These are phyloP conservation scores for Helicolenus hilgendorfi DNA, from an alignment of 2,797 vertebrate species.

Conservation along the genomic window DNA sequence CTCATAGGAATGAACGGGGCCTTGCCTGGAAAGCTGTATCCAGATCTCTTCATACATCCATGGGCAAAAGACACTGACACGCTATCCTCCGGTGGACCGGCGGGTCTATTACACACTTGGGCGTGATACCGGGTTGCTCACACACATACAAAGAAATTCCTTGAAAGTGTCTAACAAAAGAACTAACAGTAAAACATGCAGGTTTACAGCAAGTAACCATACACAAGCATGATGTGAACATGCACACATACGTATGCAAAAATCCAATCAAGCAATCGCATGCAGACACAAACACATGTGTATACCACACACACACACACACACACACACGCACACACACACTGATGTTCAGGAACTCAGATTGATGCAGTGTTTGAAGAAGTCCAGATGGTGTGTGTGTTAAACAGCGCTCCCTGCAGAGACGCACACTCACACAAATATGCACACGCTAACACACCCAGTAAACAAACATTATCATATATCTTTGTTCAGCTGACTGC, in stretches of 20 bases:
- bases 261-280: constrained; percentile 7
- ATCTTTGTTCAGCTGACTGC: constrained; percentile 74
- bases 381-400: constrained; percentile 81
- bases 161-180: background rate
- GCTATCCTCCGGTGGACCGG: no score
- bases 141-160: background rate
- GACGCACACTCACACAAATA: constrained; percentile 55
- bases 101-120: no score
- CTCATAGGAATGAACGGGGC: no score
- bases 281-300: background rate
- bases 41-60: no score
- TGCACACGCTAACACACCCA: constrained; percentile 48
- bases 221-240: background rate
- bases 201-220: background rate
- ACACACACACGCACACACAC: constrained; percentile 15
- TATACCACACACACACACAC: background rate
- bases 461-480: constrained; percentile 84
- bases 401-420: constrained; percentile 74
- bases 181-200: background rate
- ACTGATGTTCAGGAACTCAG: constrained; percentile 43
- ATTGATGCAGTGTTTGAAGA: constrained; percentile 80
- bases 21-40: no score
- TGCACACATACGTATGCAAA: background rate
- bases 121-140: background rate
- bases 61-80: no score